Base-by-base conservation (phyloP, 2,888 invertebrate species). In the Norana najaformis region DNA sequence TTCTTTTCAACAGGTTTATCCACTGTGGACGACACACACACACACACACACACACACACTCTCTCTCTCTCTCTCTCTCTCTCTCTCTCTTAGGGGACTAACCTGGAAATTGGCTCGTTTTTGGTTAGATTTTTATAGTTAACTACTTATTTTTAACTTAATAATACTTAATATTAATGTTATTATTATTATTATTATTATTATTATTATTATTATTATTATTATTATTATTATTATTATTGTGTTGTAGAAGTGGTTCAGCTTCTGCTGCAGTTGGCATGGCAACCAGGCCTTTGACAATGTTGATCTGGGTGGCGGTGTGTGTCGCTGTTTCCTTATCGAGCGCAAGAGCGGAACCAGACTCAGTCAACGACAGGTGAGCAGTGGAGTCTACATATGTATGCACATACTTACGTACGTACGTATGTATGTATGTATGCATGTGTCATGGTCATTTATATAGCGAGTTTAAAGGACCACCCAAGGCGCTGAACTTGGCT, bases 231-330 rank as follows among this genome's bases (percentile, higher is more conserved):
- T 47, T 18, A 18, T 30, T 69, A 8, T 69, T 2, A 6, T 30
- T 69, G 69, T 69, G 69, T 69, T 69, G 69, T n/a, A 69, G 69
- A 69, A 69, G 69, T n/a, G 69, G 69, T 69, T 69, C 69, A 69
- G 69, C 69, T n/a, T 30, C 69, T 69, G 69, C n/a, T 69, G 11
- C n/a, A 30, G 8, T n/a, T n/a, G 69, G 1, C 69, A 69, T 69
- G n/a, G 69, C 69, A n/a, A 69, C 69, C 69, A 69, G n/a, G 69
- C 69, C 69, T 69, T 69, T 69, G 69, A 69, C 69, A 69, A n/a
- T 69, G 69, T n/a, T 69, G 30, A 69, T 69, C 5, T 69, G 69
- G 69, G 69, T 69, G 69, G 69, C 69, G n/a, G 69, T 69, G n/a
- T 69, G 69, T n/a, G 69, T 16, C 69, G n/a, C 69, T 1, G 4